Percentiles rank a stretch among this genome's conserved stretches.
These are phyloP conservation scores for Diorhabda elongata DNA, from an alignment of 1,140 invertebrate species.

Conservation along the genomic window DNA sequence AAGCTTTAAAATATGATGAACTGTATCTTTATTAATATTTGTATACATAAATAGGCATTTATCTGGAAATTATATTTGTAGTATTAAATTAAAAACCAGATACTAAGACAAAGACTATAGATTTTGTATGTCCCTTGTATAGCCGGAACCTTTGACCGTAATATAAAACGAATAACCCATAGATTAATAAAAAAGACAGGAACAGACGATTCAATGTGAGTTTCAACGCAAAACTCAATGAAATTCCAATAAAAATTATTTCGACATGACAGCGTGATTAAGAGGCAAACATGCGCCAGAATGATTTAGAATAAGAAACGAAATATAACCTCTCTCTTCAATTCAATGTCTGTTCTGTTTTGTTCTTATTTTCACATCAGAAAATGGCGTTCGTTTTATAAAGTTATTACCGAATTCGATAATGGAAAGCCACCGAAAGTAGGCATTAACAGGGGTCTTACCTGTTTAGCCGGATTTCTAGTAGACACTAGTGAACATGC, in stretches of 20 bases:
- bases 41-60: too few species aligned
- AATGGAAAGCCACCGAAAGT: slow-evolving; percentile 1
- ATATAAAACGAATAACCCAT: too few species aligned
- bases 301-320: slow-evolving; percentile 12
- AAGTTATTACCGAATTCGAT: neutral
- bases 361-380: neutral
- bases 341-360: neutral
- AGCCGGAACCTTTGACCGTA: too few species aligned
- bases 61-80: too few species aligned
- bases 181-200: too few species aligned
- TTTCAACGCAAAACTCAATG: too few species aligned
- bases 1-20: too few species aligned
- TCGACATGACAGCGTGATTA: slow-evolving; percentile 3
- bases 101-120: too few species aligned
- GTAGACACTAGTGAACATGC: slow-evolving; percentile 37
- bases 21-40: too few species aligned
- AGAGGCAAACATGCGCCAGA: slow-evolving; percentile 11
- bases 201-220: too few species aligned
- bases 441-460: slow-evolving; percentile 43
- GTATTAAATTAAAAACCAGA: too few species aligned
- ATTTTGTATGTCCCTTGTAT: too few species aligned
- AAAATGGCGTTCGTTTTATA: neutral
- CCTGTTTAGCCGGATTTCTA: slow-evolving; percentile 37
- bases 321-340: slow-evolving; percentile 15
- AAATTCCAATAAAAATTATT: neutral